A percentile compares a stretch with the other conserved stretches of the same genome.
Conservation (phyloP, 2,797 vertebrate genomes). For the Naso thynnoides region DNA sequence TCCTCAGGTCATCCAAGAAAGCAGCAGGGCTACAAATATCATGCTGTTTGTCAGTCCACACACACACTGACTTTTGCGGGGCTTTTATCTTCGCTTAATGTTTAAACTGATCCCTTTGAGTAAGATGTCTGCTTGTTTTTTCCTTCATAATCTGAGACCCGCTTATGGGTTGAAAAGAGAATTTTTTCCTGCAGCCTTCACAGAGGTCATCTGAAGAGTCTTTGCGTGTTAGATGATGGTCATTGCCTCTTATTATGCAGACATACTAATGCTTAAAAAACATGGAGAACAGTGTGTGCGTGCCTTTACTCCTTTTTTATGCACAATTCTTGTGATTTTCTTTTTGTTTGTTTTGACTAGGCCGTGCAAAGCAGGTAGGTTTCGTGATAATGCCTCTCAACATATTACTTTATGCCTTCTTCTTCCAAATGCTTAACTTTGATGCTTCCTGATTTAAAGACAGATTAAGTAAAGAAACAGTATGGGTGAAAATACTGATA, state of each 20-base stretch:
- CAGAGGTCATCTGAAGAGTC: not conserved
- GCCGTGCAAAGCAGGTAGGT: not conserved
- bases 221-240: not conserved
- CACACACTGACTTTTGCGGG: not conserved
- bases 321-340: not conserved
- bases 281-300: not conserved
- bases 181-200: not conserved
- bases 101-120: not conserved
- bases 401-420: not conserved
- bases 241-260: slow-evolving; percentile 13
- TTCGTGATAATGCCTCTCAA: not conserved
- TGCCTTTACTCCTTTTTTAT: not conserved
- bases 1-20: not conserved
- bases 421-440: not conserved
- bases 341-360: not conserved
- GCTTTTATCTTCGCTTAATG: not conserved
- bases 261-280: slow-evolving; percentile 11
- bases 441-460: slow-evolving; percentile 3
- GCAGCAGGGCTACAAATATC: not conserved
- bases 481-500: slow-evolving; percentile 9
- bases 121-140: not conserved
- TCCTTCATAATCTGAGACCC: not conserved
- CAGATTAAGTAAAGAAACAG: not conserved
- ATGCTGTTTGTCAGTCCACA: not conserved
- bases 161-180: not conserved